Percentiles rank a stretch among this genome's conserved stretches.
Evolutionary conservation across 2,888 invertebrate species (phyloP).

Genomic region (Dusona sp.): DNA sequence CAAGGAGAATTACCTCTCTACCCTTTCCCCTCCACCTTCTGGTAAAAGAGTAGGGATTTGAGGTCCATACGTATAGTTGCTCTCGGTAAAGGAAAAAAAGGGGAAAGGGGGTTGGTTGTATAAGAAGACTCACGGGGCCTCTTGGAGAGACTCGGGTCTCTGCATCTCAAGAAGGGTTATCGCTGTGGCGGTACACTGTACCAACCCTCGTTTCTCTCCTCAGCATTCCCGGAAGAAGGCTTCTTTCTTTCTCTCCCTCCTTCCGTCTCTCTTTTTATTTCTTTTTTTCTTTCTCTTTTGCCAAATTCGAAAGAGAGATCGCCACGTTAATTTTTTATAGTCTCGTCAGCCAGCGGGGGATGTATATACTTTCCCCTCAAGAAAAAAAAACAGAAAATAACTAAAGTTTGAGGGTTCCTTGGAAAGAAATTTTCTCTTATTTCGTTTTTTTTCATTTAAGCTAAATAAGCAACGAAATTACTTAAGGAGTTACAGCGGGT

Average conservation of each 20-base stretch:
- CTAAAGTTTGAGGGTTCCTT: background rate
- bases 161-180: conserved; percentile 80
- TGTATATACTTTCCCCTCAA: conserved; percentile 24
- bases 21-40: background rate
- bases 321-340: conserved; percentile 65
- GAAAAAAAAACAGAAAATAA: background rate
- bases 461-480: conserved; percentile 28
- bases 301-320: conserved; percentile 60
- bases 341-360: conserved; percentile 33
- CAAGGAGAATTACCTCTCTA: background rate
- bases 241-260: background rate
- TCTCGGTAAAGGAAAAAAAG: conserved; percentile 21
- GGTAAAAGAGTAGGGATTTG: background rate
- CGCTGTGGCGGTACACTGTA: conserved; percentile 61
- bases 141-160: conserved; percentile 74
- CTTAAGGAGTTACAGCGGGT: background rate
- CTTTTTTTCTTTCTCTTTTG: conserved; percentile 2
- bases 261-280: background rate
- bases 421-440: conserved; percentile 2
- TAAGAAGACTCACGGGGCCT: conserved; percentile 76
- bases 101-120: conserved; percentile 46
- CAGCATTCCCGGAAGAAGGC: background rate
- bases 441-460: conserved; percentile 7
- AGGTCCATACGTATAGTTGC: conserved; percentile 29
- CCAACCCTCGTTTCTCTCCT: conserved; percentile 5